These are phyloP conservation scores for Pundamilia nyererei DNA, from an alignment of 2,113 vertebrate species.

Conservation along the genomic window DNA sequence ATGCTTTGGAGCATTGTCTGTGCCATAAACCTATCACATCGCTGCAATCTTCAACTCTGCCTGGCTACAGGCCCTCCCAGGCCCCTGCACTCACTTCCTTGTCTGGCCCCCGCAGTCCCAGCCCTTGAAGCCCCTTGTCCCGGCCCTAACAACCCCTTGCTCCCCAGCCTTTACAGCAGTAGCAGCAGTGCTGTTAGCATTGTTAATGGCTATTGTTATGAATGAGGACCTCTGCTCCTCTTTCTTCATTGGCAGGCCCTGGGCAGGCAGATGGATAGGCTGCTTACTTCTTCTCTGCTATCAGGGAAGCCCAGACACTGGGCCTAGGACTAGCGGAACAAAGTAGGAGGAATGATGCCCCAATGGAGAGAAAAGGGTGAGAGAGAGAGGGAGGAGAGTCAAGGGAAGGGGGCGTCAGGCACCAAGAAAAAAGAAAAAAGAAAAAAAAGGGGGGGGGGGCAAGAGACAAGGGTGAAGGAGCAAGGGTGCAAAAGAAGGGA, in stretches of 20 bases:
- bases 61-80: conserved; percentile 65
- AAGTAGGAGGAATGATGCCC: conserved; percentile 77
- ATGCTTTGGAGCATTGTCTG: conserved; percentile 45
- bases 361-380: conserved; percentile 47
- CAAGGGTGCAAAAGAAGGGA: conserved; percentile 49
- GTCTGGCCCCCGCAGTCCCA: conserved; percentile 39
- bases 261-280: conserved; percentile 75
- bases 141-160: conserved; percentile 27
- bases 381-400: conserved; percentile 36
- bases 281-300: conserved; percentile 67
- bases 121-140: conserved; percentile 20
- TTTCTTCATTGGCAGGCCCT: conserved; percentile 61
- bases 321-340: conserved; percentile 71
- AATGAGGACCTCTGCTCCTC: conserved; percentile 75
- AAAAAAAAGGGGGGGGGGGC: neutral
- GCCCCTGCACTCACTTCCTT: conserved; percentile 21
- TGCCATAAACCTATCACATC: conserved; percentile 67
- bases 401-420: conserved; percentile 32
- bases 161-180: conserved; percentile 33
- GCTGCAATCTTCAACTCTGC: conserved; percentile 69
- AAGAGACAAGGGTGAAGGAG: conserved; percentile 61
- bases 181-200: conserved; percentile 68
- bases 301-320: conserved; percentile 71
- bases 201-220: conserved; percentile 79
- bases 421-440: neutral